Conservation (phyloP, 2,888 invertebrate species). For the Drosophila austrosaltans region DNA sequence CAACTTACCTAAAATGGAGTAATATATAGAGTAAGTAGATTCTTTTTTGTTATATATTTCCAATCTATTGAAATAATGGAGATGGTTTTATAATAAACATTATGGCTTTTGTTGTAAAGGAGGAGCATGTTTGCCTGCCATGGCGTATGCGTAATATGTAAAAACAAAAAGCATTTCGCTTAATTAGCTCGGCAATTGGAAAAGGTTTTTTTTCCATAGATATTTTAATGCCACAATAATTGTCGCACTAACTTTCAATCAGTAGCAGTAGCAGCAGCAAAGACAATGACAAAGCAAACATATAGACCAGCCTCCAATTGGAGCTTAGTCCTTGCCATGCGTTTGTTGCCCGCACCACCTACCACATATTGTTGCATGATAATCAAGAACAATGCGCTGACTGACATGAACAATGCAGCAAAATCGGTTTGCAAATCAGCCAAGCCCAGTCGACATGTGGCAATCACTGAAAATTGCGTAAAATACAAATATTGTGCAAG, state of each 20-base stretch:
- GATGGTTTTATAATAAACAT: neutral
- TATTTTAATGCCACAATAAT: constrained; percentile 71
- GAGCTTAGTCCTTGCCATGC: constrained; percentile 38
- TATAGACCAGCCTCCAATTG: constrained; percentile 26
- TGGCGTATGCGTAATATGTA: constrained; percentile 20
- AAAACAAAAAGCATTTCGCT: constrained; percentile 42
- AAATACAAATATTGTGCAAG: constrained; percentile 78
- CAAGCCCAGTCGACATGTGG: constrained; percentile 37
- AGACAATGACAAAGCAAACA: constrained; percentile 65
- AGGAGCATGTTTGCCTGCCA: neutral
- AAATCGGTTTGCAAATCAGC: constrained; percentile 76
- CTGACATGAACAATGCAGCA: constrained; percentile 73
- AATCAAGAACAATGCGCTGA: constrained; percentile 68
- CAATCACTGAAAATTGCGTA: constrained; percentile 76
- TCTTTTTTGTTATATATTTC: too few species aligned
- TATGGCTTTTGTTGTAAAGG: neutral
- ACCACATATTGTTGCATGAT: constrained; percentile 46
- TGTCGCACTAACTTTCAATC: constrained; percentile 71
- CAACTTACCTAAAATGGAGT: too few species aligned
- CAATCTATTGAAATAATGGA: neutral
- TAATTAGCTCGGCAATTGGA: constrained; percentile 55
- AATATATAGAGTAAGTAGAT: too few species aligned
- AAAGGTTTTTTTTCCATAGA: constrained; percentile 41
- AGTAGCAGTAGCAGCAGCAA: constrained; percentile 28
- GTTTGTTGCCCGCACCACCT: constrained; percentile 5